Evolutionary conservation across 2,113 vertebrate genomes (phyloP).

Genomic region (Diadophis punctatus): DNA sequence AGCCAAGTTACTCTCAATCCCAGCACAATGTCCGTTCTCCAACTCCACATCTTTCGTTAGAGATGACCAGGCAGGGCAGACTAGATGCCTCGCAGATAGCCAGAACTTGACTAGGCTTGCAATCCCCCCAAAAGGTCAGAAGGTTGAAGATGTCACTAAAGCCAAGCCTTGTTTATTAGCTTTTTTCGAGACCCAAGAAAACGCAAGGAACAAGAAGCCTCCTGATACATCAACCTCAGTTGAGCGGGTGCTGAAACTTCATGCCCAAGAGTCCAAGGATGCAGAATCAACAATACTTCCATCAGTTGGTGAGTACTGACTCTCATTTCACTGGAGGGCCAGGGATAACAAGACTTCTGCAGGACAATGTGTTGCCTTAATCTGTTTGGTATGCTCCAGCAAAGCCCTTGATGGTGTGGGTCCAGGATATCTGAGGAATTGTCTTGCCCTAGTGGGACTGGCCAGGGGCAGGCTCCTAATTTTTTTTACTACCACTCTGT

Average conservation of each 20-base stretch:
- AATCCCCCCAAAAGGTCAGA: not conserved
- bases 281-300: not conserved
- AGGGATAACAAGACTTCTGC: not conserved
- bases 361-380: not conserved
- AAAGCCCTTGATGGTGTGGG: not conserved
- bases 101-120: not conserved
- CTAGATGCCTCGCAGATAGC: not conserved
- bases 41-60: not conserved
- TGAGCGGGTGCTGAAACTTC: not conserved
- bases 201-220: not conserved
- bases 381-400: not conserved
- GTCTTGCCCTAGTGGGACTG: too few species aligned
- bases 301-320: not conserved
- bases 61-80: not conserved
- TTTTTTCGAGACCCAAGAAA: not conserved
- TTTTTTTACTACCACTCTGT: too few species aligned
- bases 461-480: too few species aligned
- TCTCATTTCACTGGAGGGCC: not conserved
- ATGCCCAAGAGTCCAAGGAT: not conserved
- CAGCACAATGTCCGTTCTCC: not conserved
- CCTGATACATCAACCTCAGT: not conserved
- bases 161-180: not conserved
- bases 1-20: not conserved
- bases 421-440: too few species aligned
- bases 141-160: not conserved